These are phyloP conservation scores for Anguilla marmorata DNA, from an alignment of 2,797 vertebrate species.

Conservation along the genomic window DNA sequence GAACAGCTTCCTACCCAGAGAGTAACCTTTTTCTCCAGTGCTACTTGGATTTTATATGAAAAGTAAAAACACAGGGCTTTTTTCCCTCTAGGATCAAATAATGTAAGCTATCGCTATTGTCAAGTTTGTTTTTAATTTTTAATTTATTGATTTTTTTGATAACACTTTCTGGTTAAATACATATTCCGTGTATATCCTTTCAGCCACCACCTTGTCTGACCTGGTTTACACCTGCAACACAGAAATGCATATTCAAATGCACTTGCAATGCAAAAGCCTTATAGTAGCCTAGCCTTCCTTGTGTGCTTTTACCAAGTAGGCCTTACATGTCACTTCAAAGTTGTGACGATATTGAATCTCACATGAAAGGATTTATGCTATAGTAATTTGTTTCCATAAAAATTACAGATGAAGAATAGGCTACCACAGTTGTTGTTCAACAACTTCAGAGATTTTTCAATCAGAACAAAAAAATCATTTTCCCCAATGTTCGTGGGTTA, in stretches of 20 bases:
- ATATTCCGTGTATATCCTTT: not conserved
- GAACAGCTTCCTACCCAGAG: slow-evolving; percentile 55
- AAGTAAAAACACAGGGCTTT: slow-evolving; percentile 32
- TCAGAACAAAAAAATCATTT: not conserved
- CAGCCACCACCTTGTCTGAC: not conserved
- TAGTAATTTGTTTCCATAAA: not conserved
- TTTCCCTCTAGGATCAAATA: not conserved
- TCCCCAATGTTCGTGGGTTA: not conserved
- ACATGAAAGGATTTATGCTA: not conserved
- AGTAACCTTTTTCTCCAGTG: slow-evolving; percentile 42
- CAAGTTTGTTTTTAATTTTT: not conserved
- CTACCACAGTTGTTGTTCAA: not conserved
- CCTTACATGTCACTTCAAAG: not conserved
- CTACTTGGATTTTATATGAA: slow-evolving; percentile 47
- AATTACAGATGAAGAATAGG: not conserved
- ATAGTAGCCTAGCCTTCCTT: too few relatives aligned
- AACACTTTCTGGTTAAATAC: not conserved
- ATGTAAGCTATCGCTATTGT: too few relatives aligned
- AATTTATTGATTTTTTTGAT: not conserved
- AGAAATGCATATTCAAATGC: not conserved
- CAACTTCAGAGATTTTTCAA: not conserved
- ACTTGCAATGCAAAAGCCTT: not conserved
- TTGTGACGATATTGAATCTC: not conserved
- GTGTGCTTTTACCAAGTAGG: not conserved
- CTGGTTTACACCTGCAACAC: not conserved